Base-by-base conservation (phyloP, 2,113 vertebrate genomes). In the Brevimyrus niger region DNA sequence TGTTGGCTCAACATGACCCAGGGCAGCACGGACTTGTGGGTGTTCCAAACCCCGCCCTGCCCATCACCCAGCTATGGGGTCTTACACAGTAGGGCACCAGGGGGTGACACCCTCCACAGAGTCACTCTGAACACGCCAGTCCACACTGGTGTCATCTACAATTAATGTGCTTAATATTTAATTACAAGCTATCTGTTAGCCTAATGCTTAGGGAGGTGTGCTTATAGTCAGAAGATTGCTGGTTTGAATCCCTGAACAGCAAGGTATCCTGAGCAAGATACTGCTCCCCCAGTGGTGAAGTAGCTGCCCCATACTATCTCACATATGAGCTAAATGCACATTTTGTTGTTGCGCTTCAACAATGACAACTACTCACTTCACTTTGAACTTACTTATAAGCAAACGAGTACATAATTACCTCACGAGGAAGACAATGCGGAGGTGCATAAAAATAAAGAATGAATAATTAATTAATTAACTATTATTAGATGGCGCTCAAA, bases 1-100 rank as follows among this genome's bases (percentile, higher is more conserved):
- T 88, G 84, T 89, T 38, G 88, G 42, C 89, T 91, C 89, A 90
- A 91, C 88, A 88, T 85, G 47, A 92, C 83, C 76, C 44, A 46
- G 53, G 38, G 80, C 31, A 55, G 48, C 73, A 50, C 1, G 13
- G 35, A 47, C 42, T 27, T 73, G 42, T 44, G 87, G 44, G 23
- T 61, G 19, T 31, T 69, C 8, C 9, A 27, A 27, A 42, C 35
- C 23, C 58, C 21, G 21, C 38, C 55, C 58, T 88, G 87, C 9
- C 35, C 87, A 88, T n/a, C 35, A n/a, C 15, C n/a, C 47, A 65
- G n/a, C 27, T 19, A 35, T 48, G 0, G 23, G 42, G 23, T 86
- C 48, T 53, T 10, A 47, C 23, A 35, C 15, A 6, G 48, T 27
- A n/a, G 1, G 21, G 82, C 19, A 47, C 35, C 44, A 46, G 80